Evolutionary conservation across 2,888 invertebrate genomes (phyloP).

Genomic region (Rhamphomyia laevipes): DNA sequence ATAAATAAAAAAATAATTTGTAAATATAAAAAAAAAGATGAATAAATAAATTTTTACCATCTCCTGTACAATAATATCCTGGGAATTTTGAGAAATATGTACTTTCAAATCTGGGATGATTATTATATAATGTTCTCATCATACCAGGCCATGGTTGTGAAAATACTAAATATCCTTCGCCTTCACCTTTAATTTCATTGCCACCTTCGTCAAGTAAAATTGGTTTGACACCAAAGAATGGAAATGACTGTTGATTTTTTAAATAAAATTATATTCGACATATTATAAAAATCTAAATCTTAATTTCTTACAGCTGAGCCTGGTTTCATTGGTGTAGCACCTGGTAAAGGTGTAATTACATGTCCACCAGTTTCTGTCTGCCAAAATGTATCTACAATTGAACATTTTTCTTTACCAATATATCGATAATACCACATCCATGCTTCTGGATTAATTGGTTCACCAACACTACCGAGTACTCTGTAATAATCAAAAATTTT

Average conservation of each 20-base stretch:
- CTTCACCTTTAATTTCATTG: constrained; percentile 68
- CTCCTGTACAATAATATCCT: constrained; percentile 96
- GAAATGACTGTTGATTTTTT: constrained; percentile 65
- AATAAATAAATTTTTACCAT: constrained; percentile 54
- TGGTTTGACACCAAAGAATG: constrained; percentile 94
- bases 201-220: constrained; percentile 81
- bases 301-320: constrained; percentile 76
- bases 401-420: constrained; percentile 71
- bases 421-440: constrained; percentile 91
- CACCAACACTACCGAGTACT: constrained; percentile 93
- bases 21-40: constrained; percentile 6
- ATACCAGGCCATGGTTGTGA: constrained; percentile 95
- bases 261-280: background rate
- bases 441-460: constrained; percentile 97
- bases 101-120: constrained; percentile 79
- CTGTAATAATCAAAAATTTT: constrained; percentile 49
- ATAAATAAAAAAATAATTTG: background rate
- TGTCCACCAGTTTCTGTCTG: constrained; percentile 99
- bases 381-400: constrained; percentile 98
- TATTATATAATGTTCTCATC: constrained; percentile 87
- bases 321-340: constrained; percentile 94
- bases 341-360: constrained; percentile 89
- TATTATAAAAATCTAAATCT: background rate
- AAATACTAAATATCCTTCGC: constrained; percentile 93
- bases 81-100: constrained; percentile 94